Conservation (phyloP, 2,113 vertebrate species). For the Odontophorus gujanensis region DNA sequence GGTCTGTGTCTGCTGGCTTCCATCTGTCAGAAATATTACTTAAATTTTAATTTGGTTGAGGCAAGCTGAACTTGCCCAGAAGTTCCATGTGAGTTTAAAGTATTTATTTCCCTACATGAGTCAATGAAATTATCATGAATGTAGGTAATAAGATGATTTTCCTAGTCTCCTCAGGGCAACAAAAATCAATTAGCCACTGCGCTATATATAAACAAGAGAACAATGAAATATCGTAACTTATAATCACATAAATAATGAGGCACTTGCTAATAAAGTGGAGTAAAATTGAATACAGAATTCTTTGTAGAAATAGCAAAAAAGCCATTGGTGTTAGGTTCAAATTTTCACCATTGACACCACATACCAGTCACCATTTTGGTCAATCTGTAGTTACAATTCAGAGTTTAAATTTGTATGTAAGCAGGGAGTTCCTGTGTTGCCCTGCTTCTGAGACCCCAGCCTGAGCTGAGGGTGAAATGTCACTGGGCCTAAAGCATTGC, state of each 20-base stretch:
- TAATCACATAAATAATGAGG: conserved; percentile 6
- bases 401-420: neutral
- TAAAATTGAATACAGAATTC: neutral
- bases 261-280: neutral
- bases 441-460: neutral
- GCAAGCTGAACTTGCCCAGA: neutral
- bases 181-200: conserved; percentile 22
- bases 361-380: neutral
- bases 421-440: fast-evolving
- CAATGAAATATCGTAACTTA: neutral
- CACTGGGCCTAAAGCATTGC: neutral
- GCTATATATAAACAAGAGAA: conserved; percentile 37
- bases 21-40: neutral
- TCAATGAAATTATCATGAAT: neutral
- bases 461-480: neutral
- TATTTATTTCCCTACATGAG: neutral
- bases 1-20: neutral
- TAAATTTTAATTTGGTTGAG: neutral
- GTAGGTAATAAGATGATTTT: neutral
- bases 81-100: neutral
- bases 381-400: neutral
- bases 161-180: neutral
- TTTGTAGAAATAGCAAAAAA: neutral
- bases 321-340: neutral
- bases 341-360: neutral